These are phyloP conservation scores for Gymnocephalus cernua DNA, from an alignment of 2,113 vertebrate species.

Conservation along the genomic window DNA sequence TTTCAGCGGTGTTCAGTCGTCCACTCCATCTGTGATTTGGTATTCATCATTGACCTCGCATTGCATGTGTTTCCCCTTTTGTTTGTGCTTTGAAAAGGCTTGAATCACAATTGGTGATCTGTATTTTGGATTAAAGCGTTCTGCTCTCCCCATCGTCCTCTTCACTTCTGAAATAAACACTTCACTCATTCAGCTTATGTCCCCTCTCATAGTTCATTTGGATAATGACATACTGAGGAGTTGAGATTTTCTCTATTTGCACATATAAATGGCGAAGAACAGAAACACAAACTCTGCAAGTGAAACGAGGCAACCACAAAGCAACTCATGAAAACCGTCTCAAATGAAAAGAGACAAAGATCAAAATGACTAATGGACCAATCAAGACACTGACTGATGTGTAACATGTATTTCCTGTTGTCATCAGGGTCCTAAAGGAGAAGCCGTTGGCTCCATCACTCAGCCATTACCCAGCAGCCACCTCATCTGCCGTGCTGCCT, in stretches of 20 bases:
- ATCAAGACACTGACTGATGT: neutral
- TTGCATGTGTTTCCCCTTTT: conserved; percentile 23
- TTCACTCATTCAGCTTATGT: conserved; percentile 18
- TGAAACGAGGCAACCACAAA: neutral
- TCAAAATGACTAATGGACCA: neutral
- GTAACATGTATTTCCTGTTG: neutral
- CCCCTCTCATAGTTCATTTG: conserved; percentile 1
- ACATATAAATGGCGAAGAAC: conserved; percentile 12
- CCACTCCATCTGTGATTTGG: conserved; percentile 49
- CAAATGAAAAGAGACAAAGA: neutral
- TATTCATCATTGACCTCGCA: conserved; percentile 33
- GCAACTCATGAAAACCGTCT: neutral
- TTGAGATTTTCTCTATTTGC: conserved; percentile 17
- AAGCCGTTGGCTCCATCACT: conserved; percentile 98
- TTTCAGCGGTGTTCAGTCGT: conserved; percentile 6
- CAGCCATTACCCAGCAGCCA: conserved; percentile 99
- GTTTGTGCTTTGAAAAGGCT: conserved; percentile 22
- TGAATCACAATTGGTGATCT: conserved; percentile 42
- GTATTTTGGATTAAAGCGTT: conserved; percentile 13
- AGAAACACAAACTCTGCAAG: neutral
- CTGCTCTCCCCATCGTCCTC: conserved; percentile 2
- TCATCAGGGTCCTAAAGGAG: conserved; percentile 95
- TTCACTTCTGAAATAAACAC: conserved; percentile 40
- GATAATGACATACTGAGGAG: conserved; percentile 5
- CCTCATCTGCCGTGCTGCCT: conserved; percentile 96